Conservation (phyloP, 2,113 vertebrate genomes). For the Nicator chloris region DNA sequence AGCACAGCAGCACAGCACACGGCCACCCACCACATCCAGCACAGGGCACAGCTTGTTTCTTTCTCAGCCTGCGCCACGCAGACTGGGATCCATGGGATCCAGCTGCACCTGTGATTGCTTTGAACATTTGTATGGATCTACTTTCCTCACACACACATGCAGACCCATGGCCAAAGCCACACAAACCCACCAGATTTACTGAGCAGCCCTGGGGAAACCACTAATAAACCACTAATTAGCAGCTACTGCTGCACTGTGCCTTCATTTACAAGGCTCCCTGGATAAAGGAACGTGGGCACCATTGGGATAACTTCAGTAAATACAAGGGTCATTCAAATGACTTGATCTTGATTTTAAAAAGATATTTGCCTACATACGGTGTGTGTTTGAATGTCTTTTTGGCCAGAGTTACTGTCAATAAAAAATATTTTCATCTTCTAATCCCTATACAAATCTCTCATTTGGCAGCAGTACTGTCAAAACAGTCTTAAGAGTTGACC, state of each 20-base stretch:
- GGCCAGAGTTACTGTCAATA: not conserved
- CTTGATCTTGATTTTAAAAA: not conserved
- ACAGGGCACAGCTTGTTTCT: accelerated
- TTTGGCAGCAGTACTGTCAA: not conserved
- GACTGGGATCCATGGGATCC: not conserved
- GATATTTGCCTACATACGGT: not conserved
- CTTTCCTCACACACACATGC: not conserved
- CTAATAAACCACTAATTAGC: not conserved
- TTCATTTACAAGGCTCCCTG: not conserved
- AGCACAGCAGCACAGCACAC: not conserved
- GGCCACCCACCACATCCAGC: not conserved
- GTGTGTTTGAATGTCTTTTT: not conserved
- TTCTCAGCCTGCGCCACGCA: accelerated
- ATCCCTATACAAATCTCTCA: not conserved
- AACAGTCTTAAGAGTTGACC: not conserved
- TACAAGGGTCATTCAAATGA: not conserved
- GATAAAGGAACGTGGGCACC: not conserved
- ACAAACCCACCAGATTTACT: not conserved
- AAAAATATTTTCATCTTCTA: not conserved
- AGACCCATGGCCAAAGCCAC: not conserved
- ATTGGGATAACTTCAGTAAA: not conserved
- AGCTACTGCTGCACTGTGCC: not conserved
- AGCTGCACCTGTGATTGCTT: not conserved
- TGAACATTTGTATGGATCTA: accelerated
- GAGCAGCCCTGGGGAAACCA: not conserved